Evolutionary conservation across 1,140 invertebrate genomes (phyloP).

Genomic region (Sinonovacula constricta): DNA sequence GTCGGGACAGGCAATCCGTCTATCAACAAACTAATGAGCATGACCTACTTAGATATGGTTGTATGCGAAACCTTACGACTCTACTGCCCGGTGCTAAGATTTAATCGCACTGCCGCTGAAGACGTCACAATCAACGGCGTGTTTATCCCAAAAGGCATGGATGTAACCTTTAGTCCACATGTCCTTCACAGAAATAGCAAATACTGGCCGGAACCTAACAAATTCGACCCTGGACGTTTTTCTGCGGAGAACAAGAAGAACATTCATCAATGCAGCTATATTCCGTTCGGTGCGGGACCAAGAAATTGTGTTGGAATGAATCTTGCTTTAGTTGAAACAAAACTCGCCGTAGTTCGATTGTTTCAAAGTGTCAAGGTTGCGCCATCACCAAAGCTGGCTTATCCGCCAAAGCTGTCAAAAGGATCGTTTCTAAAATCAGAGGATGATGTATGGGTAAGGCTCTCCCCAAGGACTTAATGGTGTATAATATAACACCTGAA

Average conservation of each 20-base stretch:
- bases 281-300: constrained; percentile 82
- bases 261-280: constrained; percentile 79
- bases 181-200: constrained; percentile 20
- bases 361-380: constrained; percentile 68
- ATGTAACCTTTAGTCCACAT: neutral
- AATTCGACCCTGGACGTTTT: constrained; percentile 52
- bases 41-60: too few relatives aligned
- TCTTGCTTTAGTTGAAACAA: constrained; percentile 77
- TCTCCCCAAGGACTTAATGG: too few relatives aligned
- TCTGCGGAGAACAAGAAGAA: constrained; percentile 65
- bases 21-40: too few relatives aligned
- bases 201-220: constrained; percentile 38
- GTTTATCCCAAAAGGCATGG: constrained; percentile 36
- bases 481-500: too few relatives aligned
- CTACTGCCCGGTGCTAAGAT: too few relatives aligned
- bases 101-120: constrained; percentile 8
- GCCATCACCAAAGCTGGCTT: constrained; percentile 55
- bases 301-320: constrained; percentile 83
- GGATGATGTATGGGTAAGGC: too few relatives aligned
- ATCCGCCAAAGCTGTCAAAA: constrained; percentile 47
- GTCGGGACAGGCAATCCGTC: too few relatives aligned
- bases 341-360: constrained; percentile 78
- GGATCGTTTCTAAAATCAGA: too few relatives aligned
- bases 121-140: constrained; percentile 27
- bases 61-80: too few relatives aligned